These are phyloP conservation scores for Plebejus anna DNA, from an alignment of 2,888 invertebrate genomes.

Conservation along the genomic window DNA sequence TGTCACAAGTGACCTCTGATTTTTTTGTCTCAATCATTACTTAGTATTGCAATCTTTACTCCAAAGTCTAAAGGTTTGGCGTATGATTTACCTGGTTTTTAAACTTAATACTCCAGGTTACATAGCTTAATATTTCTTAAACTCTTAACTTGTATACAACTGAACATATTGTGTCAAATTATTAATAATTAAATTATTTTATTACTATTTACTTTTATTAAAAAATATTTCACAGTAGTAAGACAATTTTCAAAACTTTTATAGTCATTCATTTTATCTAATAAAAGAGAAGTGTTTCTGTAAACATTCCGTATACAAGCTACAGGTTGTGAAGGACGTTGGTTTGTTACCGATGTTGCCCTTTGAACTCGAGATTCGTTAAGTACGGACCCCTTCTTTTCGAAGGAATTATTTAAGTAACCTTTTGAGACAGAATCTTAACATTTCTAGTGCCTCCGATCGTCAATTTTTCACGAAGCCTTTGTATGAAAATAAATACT, in stretches of 20 bases:
- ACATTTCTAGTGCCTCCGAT: conserved; percentile 48
- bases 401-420: conserved; percentile 55
- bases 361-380: conserved; percentile 25
- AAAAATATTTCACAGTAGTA: too few relatives aligned
- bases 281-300: neutral
- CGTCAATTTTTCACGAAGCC: conserved; percentile 56
- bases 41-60: too few relatives aligned
- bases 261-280: neutral
- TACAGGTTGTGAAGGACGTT: conserved; percentile 9
- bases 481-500: neutral
- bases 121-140: too few relatives aligned
- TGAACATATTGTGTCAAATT: too few relatives aligned
- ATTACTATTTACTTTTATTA: too few relatives aligned
- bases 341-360: neutral
- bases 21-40: too few relatives aligned
- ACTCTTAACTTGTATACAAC: too few relatives aligned
- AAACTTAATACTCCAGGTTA: too few relatives aligned
- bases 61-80: too few relatives aligned
- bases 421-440: conserved; percentile 59
- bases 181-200: neutral
- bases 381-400: conserved; percentile 35
- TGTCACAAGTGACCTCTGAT: too few relatives aligned
- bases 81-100: too few relatives aligned
- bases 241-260: too few relatives aligned
- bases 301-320: neutral